Percentiles rank a stretch among this genome's conserved stretches.
These are phyloP conservation scores for Thyatira batis DNA, from an alignment of 2,888 invertebrate species.

Conservation along the genomic window DNA sequence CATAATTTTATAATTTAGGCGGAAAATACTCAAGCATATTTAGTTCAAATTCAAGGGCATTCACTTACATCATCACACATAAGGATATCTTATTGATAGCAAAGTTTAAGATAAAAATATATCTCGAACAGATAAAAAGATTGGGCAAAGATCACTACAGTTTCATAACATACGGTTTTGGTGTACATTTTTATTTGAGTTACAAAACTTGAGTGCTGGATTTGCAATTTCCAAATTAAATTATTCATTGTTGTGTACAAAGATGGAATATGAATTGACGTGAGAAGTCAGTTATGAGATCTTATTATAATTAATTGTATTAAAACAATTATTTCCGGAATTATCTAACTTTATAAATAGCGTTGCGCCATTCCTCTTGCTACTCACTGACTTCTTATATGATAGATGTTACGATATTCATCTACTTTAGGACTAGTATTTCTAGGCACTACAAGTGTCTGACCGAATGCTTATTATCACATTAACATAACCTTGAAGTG, in stretches of 20 bases:
- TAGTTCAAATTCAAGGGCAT: background rate
- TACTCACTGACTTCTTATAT: background rate
- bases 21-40: background rate
- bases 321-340: background rate
- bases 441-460: too few relatives aligned
- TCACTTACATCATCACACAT: background rate
- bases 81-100: background rate
- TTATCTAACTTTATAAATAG: background rate
- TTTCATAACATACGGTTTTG: background rate
- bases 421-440: too few relatives aligned
- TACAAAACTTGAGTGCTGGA: background rate
- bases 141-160: background rate
- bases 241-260: background rate
- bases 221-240: background rate
- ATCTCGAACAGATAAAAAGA: background rate
- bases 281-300: background rate
- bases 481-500: too few relatives aligned
- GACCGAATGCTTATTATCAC: too few relatives aligned
- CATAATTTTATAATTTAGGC: too few relatives aligned
- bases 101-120: background rate
- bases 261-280: background rate
- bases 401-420: too few relatives aligned
- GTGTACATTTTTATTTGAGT: background rate
- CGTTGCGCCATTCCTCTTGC: background rate
- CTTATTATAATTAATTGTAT: background rate